phyloP scores from a whole-genome alignment of 2,888 invertebrate species.

The Cheilosia scutellata region DNA sequence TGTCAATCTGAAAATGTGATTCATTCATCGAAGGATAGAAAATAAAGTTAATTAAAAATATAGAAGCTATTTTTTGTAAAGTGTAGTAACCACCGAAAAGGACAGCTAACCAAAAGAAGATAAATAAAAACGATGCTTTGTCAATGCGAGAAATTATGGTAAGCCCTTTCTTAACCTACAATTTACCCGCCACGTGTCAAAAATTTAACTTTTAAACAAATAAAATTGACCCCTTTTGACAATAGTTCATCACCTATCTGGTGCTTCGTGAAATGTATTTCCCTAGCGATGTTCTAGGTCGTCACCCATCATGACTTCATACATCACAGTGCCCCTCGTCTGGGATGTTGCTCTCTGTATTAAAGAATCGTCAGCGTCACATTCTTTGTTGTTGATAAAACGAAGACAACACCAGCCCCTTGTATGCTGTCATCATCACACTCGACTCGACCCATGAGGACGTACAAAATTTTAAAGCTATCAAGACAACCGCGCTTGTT shows the following conservation, averaged over 20 bases:
- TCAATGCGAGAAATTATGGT: too few species aligned
- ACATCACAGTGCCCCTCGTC: not conserved
- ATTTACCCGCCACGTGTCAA: constrained; percentile 6
- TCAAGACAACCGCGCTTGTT: constrained; percentile 6
- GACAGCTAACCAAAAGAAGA: too few species aligned
- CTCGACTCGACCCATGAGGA: constrained; percentile 9
- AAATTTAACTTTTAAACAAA: not conserved
- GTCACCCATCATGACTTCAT: not conserved
- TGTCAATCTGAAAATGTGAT: too few species aligned
- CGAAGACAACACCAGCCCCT: not conserved
- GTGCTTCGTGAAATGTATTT: not conserved
- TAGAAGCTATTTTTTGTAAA: too few species aligned
- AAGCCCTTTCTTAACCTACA: too few species aligned
- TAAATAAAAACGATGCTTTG: too few species aligned
- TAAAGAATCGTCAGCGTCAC: constrained; percentile 44
- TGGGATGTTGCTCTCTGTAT: constrained; percentile 5
- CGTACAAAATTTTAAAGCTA: constrained; percentile 47
- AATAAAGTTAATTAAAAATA: too few species aligned
- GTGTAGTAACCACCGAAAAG: too few species aligned
- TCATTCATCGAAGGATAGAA: too few species aligned
- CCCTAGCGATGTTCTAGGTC: constrained; percentile 3
- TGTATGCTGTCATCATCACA: constrained; percentile 10
- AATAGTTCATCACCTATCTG: not conserved
- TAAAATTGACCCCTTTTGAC: not conserved
- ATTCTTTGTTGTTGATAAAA: constrained; percentile 25